These are phyloP conservation scores for Ochotona princeps DNA, from an alignment of 2,113 vertebrate species.

Conservation along the genomic window DNA sequence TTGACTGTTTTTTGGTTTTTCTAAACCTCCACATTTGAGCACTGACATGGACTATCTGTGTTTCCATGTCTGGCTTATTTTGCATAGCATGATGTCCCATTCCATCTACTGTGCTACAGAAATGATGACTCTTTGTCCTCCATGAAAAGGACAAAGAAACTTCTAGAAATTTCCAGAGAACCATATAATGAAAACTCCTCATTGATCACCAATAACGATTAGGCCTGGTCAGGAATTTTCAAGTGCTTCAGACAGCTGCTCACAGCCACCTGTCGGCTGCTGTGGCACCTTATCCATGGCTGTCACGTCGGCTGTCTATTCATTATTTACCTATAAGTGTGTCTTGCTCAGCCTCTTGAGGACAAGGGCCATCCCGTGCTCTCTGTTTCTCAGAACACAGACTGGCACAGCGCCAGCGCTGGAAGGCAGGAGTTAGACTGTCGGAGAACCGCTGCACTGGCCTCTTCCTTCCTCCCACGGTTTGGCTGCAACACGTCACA, in stretches of 20 bases:
- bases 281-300: fast-evolving
- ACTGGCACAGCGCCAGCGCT: background rate
- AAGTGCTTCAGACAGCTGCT: background rate
- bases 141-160: background rate
- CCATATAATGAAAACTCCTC: background rate
- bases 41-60: too few relatives aligned
- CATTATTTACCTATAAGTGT: background rate
- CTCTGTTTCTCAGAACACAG: too few relatives aligned
- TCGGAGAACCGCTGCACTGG: background rate
- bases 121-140: background rate
- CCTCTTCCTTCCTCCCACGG: background rate
- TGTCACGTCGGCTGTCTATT: fast-evolving
- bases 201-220: background rate
- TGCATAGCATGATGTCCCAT: too few relatives aligned
- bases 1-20: too few relatives aligned
- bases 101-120: too few relatives aligned
- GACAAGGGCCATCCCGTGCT: background rate
- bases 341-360: background rate
- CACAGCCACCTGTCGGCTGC: fast-evolving
- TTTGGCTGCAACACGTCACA: background rate
- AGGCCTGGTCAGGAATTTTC: fast-evolving
- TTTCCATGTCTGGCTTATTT: too few relatives aligned
- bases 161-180: background rate
- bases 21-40: too few relatives aligned
- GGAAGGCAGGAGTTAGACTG: fast-evolving